Percentiles rank a stretch among this genome's conserved stretches.
These are phyloP conservation scores for Betta splendens DNA, from an alignment of 2,797 vertebrate genomes.

Conservation along the genomic window DNA sequence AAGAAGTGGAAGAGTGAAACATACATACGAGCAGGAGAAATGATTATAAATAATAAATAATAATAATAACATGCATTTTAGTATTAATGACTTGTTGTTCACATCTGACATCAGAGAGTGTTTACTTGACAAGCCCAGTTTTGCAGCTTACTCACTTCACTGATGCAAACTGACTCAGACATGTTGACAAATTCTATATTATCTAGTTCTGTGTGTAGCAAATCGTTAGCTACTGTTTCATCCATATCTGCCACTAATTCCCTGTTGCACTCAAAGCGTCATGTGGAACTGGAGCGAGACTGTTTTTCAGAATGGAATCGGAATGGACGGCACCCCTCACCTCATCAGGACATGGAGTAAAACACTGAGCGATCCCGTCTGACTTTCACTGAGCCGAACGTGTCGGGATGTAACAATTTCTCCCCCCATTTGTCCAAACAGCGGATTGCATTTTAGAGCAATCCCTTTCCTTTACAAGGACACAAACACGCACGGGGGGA, in stretches of 20 bases:
- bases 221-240: conserved; percentile 41
- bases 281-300: conserved; percentile 22
- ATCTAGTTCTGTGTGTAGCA: conserved; percentile 14
- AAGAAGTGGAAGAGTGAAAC: no score
- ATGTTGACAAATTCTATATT: conserved; percentile 25
- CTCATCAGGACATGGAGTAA: conserved; percentile 37
- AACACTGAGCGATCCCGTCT: conserved; percentile 39
- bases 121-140: conserved; percentile 4
- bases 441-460: conserved; percentile 58
- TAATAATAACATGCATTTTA: conserved; percentile 19
- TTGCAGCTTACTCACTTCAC: conserved; percentile 37
- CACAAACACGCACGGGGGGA: conserved; percentile 13
- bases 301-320: conserved; percentile 18
- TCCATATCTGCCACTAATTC: conserved; percentile 22
- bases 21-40: no score
- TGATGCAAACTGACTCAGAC: conserved; percentile 14
- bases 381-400: conserved; percentile 25
- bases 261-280: conserved; percentile 29
- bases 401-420: conserved; percentile 41
- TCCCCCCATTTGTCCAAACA: conserved; percentile 48
- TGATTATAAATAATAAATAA: no score
- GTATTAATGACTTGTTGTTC: conserved; percentile 17
- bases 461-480: conserved; percentile 40
- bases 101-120: not conserved
- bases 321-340: conserved; percentile 26